A percentile compares a stretch with the other conserved stretches of the same genome.
Conservation (phyloP, 1,140 invertebrate species). For the Tenebrio molitor region DNA sequence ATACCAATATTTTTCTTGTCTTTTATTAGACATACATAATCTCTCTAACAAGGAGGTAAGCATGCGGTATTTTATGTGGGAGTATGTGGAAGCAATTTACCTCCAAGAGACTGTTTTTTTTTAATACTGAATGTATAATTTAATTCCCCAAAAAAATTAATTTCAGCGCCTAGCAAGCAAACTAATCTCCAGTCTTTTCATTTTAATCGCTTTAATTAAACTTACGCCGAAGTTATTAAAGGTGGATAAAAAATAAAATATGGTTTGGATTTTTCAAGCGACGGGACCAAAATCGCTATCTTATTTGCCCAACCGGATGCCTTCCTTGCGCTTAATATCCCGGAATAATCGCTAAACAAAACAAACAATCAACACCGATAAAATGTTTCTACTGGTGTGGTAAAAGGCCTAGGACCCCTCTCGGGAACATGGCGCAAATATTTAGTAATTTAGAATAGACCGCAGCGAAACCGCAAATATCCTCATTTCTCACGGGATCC, state of each 20-base stretch:
- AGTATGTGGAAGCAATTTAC: too few relatives aligned
- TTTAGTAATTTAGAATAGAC: constrained; percentile 39
- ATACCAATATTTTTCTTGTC: too few relatives aligned
- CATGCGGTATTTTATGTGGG: too few relatives aligned
- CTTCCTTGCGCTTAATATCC: background rate
- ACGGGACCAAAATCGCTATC: background rate
- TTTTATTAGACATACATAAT: too few relatives aligned
- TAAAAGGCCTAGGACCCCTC: background rate
- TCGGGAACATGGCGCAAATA: constrained; percentile 1
- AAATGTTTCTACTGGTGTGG: background rate
- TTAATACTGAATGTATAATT: background rate
- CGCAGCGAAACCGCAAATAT: constrained; percentile 38
- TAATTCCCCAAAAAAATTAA: background rate
- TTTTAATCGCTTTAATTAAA: constrained; percentile 9
- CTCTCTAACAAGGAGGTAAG: too few relatives aligned
- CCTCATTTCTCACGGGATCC: constrained; percentile 8
- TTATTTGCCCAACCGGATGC: background rate
- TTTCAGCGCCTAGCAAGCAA: background rate
- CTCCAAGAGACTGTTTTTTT: too few relatives aligned
- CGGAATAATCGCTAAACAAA: background rate
- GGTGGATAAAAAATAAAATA: background rate
- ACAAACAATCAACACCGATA: background rate
- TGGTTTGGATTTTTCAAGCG: background rate
- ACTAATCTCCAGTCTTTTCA: background rate
- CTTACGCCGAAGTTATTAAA: background rate